Base-by-base conservation (phyloP, 2,113 vertebrate species). In the Neotoma lepida region DNA sequence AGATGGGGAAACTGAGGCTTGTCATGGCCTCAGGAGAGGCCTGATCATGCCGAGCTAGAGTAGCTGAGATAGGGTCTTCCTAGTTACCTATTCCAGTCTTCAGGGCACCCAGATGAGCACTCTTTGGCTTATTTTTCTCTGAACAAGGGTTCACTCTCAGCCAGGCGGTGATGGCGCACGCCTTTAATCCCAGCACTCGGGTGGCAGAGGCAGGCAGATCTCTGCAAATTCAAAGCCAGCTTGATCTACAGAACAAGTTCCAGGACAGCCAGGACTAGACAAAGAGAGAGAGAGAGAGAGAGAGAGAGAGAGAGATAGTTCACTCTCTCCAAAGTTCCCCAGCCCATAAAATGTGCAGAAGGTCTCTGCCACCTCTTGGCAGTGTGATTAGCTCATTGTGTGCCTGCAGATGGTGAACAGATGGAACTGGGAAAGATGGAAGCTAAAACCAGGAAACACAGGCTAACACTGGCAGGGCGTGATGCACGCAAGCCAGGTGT, bases 321-420 rank as follows among this genome's bases (percentile, higher is more conserved):
- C 9, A 33, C 49, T 73, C 58, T 15, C 61, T 81, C 49, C 22
- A 15, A 64, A 49, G 18, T 9, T n/a, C 89, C 61, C 46, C n/a
- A 61, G 41, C 51, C 8, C 0, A 7, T n/a, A 77, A 63, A 71
- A 81, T 26, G 22, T 1, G 22, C 70, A 0, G 8, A 3, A 54
- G 39, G 28, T 41, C 41, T 68, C 35, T 33, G 28, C 80, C 64
- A 78, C 58, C 49, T 56, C 66, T 86, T 39, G 51, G n/a, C 68
- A 71, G 68, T 15, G 22, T 51, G 82, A 64, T 68, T 20, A 0
- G 70, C 10, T 0, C 51, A 54, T 9, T 6, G 13, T 46, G 0
- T 22, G 4, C 18, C 88, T 63, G 4, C 88, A 66, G 70, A n/a
- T 56, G 86, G 94, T 78, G 78, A 73, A 44, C 77, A 93, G 95